These are phyloP conservation scores for Rachycentron canadum DNA, from an alignment of 2,797 vertebrate species.

Conservation along the genomic window DNA sequence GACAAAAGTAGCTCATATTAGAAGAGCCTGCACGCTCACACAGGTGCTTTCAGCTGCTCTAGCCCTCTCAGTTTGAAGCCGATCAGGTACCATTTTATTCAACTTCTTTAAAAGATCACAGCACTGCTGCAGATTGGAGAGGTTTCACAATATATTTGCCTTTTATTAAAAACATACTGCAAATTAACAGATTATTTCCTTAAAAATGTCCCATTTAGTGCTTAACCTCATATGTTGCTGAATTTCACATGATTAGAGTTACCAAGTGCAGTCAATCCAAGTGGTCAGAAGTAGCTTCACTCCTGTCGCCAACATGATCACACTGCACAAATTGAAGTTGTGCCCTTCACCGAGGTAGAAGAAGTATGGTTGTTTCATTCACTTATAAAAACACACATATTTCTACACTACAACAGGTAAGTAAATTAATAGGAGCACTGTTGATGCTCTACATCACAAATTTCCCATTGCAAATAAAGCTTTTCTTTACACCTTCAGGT, in stretches of 20 bases:
- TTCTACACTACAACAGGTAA: background rate
- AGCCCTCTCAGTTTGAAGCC: background rate
- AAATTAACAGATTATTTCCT: background rate
- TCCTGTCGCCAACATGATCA: background rate
- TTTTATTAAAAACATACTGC: background rate
- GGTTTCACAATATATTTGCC: background rate
- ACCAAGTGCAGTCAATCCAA: background rate
- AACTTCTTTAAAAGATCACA: background rate
- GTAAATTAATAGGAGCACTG: conserved; percentile 9
- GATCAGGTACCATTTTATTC: background rate
- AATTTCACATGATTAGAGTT: background rate
- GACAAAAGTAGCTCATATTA: background rate
- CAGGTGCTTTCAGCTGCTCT: background rate
- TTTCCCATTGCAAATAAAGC: background rate
- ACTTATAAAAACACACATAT: background rate
- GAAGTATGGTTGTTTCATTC: background rate
- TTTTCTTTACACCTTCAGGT: background rate
- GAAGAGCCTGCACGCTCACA: too few species aligned
- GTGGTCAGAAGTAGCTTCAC: background rate
- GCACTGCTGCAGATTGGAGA: background rate
- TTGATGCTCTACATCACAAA: conserved; percentile 5
- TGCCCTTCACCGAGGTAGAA: conserved; percentile 7
- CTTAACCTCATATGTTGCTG: background rate
- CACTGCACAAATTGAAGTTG: background rate
- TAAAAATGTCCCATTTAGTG: background rate